Base-by-base conservation (phyloP, 2,113 vertebrate species). In the Serinus canaria region DNA sequence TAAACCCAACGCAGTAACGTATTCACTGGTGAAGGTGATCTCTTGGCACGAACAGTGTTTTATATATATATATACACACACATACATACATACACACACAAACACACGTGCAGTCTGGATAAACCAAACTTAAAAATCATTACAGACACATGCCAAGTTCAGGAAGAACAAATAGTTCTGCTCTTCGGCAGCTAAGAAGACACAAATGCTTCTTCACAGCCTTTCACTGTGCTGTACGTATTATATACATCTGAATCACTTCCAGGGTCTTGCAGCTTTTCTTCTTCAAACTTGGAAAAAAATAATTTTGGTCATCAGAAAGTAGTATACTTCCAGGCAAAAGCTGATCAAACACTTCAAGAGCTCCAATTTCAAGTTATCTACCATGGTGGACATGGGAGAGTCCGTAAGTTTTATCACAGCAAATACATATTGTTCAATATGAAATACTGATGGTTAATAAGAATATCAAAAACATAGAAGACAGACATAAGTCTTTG, bases 1-100 rank as follows among this genome's bases (percentile, higher is more conserved):
- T 46, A 88, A 60, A 59, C 1, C 15, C 9, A 44, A 41, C 1
- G 1, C 6, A 62, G 10, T 49, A 50, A 66, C 0, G 2, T 10
- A 24, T 16, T 21, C 15, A 53, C 10, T 41, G 14, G 31, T 22
- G 28, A 63, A 76, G 31, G 27, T 68, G 30, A 87, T 27, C 28
- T 73, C 82, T 15, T 23, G 20, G 53, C 24, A 21, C 0, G 1
- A 68, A 39, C 41, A 47, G 30, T 21, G 24, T 17, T 31, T 53
- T 5, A 28, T 1, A 31, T 47, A 46, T 6, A 59, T 30, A 24
- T 15, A 67, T 22, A 46, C 19, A 53, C 52, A 55, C 6, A 56
- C 19, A 33, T 8, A 70, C 30, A 46, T 12, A 53, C 52, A 55
- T 4, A 56, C 19, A 33, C 11, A 70, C 30, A 52, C 11, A 75